These are phyloP conservation scores for Palythoa grandiflora DNA, from an alignment of 92 coral and sea anemone species.

Conservation along the genomic window DNA sequence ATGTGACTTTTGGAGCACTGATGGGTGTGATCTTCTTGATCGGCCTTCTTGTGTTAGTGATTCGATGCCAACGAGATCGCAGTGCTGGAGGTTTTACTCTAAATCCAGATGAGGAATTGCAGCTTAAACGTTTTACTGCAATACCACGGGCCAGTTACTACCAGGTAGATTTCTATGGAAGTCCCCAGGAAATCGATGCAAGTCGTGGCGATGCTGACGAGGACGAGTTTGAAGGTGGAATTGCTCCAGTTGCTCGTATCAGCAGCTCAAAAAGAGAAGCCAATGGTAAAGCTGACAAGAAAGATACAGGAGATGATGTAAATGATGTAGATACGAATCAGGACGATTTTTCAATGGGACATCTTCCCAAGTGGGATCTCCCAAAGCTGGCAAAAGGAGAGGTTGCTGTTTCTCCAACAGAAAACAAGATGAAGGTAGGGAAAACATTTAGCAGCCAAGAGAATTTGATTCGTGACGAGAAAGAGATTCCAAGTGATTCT, in stretches of 20 bases:
- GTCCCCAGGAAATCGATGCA: slow-evolving; percentile 78
- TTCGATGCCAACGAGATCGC: slow-evolving; percentile 83
- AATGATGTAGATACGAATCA: slow-evolving; percentile 24
- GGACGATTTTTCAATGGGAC: slow-evolving; percentile 76
- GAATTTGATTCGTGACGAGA: background rate
- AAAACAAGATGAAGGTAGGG: slow-evolving; percentile 7
- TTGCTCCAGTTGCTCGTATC: slow-evolving; percentile 51
- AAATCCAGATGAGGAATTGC: slow-evolving; percentile 65
- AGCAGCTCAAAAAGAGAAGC: background rate
- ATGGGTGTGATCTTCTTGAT: slow-evolving; percentile 83
- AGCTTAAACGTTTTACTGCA: slow-evolving; percentile 78
- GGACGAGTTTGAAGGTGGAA: slow-evolving; percentile 74
- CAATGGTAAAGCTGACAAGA: slow-evolving; percentile 17
- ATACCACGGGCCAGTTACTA: slow-evolving; percentile 69
- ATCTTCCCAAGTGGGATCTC: slow-evolving; percentile 88
- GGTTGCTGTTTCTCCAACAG: slow-evolving; percentile 57
- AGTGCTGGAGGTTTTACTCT: slow-evolving; percentile 70
- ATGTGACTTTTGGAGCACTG: slow-evolving; percentile 83
- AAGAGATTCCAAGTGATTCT: slow-evolving; percentile 38
- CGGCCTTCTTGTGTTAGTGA: slow-evolving; percentile 71
- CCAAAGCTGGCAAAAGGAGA: slow-evolving; percentile 74
- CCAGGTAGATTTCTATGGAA: slow-evolving; percentile 88
- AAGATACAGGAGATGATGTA: slow-evolving; percentile 9
- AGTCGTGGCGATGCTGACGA: slow-evolving; percentile 51
- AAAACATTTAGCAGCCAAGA: slow-evolving; percentile 37